Conservation (phyloP, 2,888 invertebrate species). For the Disparrhopalites patrizii region DNA sequence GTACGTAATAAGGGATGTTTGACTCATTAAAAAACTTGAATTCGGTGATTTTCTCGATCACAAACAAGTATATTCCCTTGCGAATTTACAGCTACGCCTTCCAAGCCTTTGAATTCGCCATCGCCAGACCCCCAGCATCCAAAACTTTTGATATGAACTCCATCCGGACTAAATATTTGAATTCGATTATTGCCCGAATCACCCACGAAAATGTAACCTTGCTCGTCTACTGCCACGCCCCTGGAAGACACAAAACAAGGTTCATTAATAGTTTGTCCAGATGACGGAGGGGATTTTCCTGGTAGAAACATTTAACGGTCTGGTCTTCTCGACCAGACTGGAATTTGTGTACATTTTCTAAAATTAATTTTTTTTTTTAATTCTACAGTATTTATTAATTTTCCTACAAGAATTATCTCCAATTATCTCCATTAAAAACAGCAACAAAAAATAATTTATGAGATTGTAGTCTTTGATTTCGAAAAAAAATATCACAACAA, state of each 20-base stretch:
- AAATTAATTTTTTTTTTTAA: constrained; percentile 6
- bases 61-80: constrained; percentile 98
- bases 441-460: too few species aligned
- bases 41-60: constrained; percentile 98
- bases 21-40: constrained; percentile 77
- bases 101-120: constrained; percentile 78
- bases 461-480: too few species aligned
- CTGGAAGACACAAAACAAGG: constrained; percentile 55
- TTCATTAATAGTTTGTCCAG: background rate
- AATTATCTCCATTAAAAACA: too few species aligned
- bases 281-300: constrained; percentile 21
- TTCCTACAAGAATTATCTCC: too few species aligned
- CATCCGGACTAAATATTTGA: constrained; percentile 97
- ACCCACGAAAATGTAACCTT: constrained; percentile 97
- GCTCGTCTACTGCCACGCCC: constrained; percentile 96
- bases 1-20: background rate
- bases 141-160: constrained; percentile 83
- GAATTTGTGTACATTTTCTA: too few species aligned
- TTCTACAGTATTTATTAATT: background rate
- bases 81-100: constrained; percentile 90
- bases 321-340: background rate
- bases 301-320: background rate
- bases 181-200: constrained; percentile 98
- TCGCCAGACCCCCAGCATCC: constrained; percentile 94
- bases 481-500: too few species aligned